A percentile compares a stretch with the other conserved stretches of the same genome.
phyloP scores from a whole-genome alignment of 2,888 invertebrate species.

The Tetrapedia diversipes region DNA sequence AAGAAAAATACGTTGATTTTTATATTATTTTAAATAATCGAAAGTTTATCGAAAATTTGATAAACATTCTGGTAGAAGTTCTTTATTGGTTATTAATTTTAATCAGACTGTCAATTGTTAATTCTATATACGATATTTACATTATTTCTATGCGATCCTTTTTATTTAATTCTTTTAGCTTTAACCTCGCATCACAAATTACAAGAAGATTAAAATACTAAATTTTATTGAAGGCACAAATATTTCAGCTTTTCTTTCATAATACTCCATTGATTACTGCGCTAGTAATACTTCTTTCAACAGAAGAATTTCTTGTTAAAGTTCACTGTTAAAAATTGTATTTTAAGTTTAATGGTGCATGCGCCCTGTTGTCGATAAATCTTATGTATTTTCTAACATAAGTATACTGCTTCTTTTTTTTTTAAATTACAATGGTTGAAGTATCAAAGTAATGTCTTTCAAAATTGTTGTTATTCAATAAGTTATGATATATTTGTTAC shows the following conservation, averaged over 20 bases:
- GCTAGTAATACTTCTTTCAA: slow-evolving; percentile 47
- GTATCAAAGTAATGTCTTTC: slow-evolving; percentile 14
- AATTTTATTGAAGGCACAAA: slow-evolving; percentile 53
- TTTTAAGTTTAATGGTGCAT: slow-evolving; percentile 12
- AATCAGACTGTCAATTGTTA: slow-evolving; percentile 47
- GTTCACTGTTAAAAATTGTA: slow-evolving; percentile 18
- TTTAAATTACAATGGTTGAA: slow-evolving; percentile 7
- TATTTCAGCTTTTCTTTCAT: slow-evolving; percentile 34
- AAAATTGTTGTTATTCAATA: background rate
- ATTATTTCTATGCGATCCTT: slow-evolving; percentile 24
- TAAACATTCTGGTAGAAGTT: slow-evolving; percentile 1
- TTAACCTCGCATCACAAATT: slow-evolving; percentile 39
- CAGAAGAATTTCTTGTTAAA: slow-evolving; percentile 17
- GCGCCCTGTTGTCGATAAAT: background rate
- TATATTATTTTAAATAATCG: background rate
- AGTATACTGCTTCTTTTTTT: slow-evolving; percentile 7
- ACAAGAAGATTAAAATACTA: slow-evolving; percentile 34
- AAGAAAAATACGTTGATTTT: background rate
- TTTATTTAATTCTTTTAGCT: slow-evolving; percentile 38
- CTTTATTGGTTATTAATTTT: slow-evolving; percentile 27
- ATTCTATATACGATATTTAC: slow-evolving; percentile 41
- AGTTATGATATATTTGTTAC: background rate
- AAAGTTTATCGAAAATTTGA: slow-evolving; percentile 21
- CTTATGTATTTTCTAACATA: slow-evolving; percentile 4
- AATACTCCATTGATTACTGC: slow-evolving; percentile 34